These are phyloP conservation scores for Apotomis turbidana DNA, from an alignment of 2,888 invertebrate species.

Conservation along the genomic window DNA sequence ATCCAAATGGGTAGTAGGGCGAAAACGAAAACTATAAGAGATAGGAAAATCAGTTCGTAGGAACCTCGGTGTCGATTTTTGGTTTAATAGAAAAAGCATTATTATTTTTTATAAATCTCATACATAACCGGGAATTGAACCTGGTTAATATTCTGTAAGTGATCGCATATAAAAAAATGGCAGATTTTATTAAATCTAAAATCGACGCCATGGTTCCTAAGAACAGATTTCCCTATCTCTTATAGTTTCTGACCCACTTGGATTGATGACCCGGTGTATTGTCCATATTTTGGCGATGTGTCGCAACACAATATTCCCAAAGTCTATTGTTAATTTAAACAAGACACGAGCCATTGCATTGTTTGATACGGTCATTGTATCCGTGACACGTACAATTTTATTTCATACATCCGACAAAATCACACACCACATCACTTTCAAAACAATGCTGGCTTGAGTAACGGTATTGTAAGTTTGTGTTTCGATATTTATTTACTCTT, in stretches of 20 bases:
- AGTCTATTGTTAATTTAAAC: neutral
- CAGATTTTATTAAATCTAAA: too few species aligned
- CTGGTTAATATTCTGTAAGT: too few species aligned
- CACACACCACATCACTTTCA: neutral
- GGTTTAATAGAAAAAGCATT: neutral
- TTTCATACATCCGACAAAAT: neutral
- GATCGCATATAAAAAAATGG: too few species aligned
- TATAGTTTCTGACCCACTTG: too few species aligned
- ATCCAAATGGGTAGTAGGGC: too few species aligned
- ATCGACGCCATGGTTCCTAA: too few species aligned
- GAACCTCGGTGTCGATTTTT: too few species aligned
- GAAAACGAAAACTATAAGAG: too few species aligned
- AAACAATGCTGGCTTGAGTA: neutral
- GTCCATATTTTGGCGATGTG: neutral
- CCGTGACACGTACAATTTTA: neutral
- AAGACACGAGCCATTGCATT: slow-evolving; percentile 11
- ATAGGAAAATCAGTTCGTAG: too few species aligned
- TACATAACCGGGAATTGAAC: too few species aligned
- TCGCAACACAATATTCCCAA: slow-evolving; percentile 26
- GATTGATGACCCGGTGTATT: neutral
- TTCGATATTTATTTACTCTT: neutral
- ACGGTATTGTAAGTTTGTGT: neutral
- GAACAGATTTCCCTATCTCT: too few species aligned
- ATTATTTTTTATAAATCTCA: neutral
- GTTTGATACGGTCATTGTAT: slow-evolving; percentile 30